Evolutionary conservation across 2,888 invertebrate genomes (phyloP).

Genomic region (Coenonympha glycerion): DNA sequence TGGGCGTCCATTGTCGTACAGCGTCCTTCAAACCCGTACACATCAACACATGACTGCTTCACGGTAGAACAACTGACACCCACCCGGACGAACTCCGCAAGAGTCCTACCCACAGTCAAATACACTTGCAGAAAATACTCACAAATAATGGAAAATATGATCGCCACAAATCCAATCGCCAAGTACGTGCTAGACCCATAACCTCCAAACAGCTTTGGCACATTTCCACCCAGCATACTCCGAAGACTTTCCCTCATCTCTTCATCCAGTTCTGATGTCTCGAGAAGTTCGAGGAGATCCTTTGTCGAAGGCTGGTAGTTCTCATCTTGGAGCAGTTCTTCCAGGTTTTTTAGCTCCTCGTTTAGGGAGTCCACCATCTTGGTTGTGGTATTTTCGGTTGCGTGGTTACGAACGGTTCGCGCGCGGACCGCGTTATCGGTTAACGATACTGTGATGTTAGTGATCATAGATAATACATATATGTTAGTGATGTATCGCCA

Average conservation of each 20-base stretch:
- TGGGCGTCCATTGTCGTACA: too few relatives aligned
- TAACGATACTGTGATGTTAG: conserved; percentile 11
- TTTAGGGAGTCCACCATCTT: background rate
- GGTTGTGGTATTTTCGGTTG: background rate
- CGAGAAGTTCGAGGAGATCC: conserved; percentile 75
- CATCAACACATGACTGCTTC: too few relatives aligned
- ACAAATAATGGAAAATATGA: conserved; percentile 55
- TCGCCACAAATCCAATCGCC: conserved; percentile 46
- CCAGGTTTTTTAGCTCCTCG: conserved; percentile 36
- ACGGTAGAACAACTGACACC: too few relatives aligned
- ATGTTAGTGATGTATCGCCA: conserved; percentile 28
- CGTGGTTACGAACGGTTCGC: background rate
- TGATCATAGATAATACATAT: too few relatives aligned
- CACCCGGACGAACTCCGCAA: too few relatives aligned
- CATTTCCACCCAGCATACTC: conserved; percentile 65
- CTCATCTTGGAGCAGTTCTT: conserved; percentile 44
- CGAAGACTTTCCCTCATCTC: conserved; percentile 77
- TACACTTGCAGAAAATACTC: too few relatives aligned
- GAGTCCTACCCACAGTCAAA: too few relatives aligned
- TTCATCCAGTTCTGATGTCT: conserved; percentile 76
- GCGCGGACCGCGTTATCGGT: conserved; percentile 11
- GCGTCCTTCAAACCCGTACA: too few relatives aligned
- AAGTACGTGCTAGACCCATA: conserved; percentile 39
- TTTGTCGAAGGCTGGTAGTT: conserved; percentile 65
- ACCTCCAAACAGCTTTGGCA: conserved; percentile 53